phyloP scores from a whole-genome alignment of 35 echinoderm and acorn worm species.

The Strongylocentrotus purpuratus region DNA sequence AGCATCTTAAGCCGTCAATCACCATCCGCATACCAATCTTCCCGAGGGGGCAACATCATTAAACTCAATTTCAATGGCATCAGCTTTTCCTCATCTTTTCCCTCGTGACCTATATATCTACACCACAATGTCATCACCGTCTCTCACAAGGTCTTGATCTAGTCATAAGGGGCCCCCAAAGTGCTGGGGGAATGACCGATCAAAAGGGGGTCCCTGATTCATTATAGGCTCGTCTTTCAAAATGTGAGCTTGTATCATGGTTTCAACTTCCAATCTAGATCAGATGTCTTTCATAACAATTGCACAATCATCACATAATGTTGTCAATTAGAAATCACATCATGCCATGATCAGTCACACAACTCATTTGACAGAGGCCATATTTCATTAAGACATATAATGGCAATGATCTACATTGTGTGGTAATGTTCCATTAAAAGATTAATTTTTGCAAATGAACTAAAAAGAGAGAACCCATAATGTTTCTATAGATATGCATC shows the following conservation, averaged over 20 bases:
- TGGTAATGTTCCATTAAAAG: too few relatives aligned
- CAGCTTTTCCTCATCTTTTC: neutral
- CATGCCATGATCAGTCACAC: neutral
- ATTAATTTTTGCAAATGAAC: too few relatives aligned
- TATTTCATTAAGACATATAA: neutral
- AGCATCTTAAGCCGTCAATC: conserved; percentile 22
- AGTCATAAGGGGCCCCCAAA: neutral
- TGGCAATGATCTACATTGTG: neutral
- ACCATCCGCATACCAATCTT: conserved; percentile 24
- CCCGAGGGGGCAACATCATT: conserved; percentile 33
- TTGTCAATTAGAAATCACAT: too few relatives aligned
- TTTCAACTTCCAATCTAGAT: neutral
- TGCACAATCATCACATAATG: neutral
- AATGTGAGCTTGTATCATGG: neutral
- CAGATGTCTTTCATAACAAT: neutral
- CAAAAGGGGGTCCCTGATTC: neutral
- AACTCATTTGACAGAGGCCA: neutral
- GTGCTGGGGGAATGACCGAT: neutral
- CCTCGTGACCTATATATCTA: conserved; percentile 5
- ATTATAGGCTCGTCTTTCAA: neutral
- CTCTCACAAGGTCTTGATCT: neutral
- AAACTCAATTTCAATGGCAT: conserved; percentile 27
- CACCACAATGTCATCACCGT: neutral
- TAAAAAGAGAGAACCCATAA: too few relatives aligned
- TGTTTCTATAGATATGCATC: too few relatives aligned